Conservation (phyloP, 1,140 invertebrate species). For the Nymphalis io region DNA sequence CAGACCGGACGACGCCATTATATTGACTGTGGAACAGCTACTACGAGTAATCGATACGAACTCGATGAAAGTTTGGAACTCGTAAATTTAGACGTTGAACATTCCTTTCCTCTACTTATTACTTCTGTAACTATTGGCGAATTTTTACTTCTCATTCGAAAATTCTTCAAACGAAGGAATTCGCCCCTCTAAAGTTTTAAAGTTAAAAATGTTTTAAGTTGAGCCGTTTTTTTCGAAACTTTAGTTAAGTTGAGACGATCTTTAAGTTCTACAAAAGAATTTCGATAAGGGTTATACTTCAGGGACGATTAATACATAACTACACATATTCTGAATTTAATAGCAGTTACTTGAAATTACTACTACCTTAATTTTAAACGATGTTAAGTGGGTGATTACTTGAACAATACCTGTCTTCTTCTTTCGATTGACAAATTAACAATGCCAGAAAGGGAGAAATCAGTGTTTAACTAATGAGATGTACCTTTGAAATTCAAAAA, state of each 20-base stretch:
- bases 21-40: slow-evolving; percentile 42
- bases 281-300: too few species aligned
- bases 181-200: slow-evolving; percentile 8
- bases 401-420: too few species aligned
- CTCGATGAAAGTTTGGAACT: slow-evolving; percentile 36
- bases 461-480: too few species aligned
- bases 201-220: neutral
- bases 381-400: too few species aligned
- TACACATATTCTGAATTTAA: too few species aligned
- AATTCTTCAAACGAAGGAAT: slow-evolving; percentile 25
- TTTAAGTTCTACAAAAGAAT: neutral
- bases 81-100: slow-evolving; percentile 30
- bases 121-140: slow-evolving; percentile 25
- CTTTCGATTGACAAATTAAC: too few species aligned
- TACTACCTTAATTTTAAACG: too few species aligned
- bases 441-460: too few species aligned
- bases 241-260: neutral
- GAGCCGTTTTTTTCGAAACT: neutral
- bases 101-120: slow-evolving; percentile 33
- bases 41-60: slow-evolving; percentile 39
- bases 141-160: slow-evolving; percentile 25
- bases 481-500: too few species aligned
- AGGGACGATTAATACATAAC: too few species aligned
- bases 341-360: too few species aligned
- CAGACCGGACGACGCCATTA: slow-evolving; percentile 53